These are phyloP conservation scores for Tragulus kanchil DNA, from an alignment of 2,113 vertebrate species.

Conservation along the genomic window DNA sequence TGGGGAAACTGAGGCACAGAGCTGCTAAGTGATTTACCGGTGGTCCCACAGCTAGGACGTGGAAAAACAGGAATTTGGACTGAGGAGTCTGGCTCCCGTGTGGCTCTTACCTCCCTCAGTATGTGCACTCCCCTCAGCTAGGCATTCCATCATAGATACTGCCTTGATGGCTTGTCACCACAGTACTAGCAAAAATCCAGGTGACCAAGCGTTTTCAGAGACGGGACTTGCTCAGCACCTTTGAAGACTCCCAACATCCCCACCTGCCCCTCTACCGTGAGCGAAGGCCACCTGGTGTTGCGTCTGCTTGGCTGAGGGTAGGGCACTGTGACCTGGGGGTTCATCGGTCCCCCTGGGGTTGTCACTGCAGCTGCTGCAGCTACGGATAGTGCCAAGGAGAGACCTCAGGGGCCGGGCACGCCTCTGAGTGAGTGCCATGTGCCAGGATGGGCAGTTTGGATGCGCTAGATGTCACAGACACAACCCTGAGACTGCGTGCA, in stretches of 20 bases:
- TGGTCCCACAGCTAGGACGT: neutral
- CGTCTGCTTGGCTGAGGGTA: too few relatives aligned
- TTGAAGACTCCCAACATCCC: neutral
- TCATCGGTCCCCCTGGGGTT: too few relatives aligned
- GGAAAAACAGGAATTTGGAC: neutral
- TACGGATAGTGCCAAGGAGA: neutral
- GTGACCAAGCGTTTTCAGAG: neutral
- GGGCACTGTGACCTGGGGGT: neutral
- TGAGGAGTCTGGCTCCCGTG: neutral
- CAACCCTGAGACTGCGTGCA: neutral
- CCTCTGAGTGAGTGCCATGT: neutral
- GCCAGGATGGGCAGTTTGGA: neutral
- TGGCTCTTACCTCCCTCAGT: neutral
- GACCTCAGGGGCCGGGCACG: neutral
- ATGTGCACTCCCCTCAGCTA: neutral
- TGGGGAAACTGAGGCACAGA: neutral
- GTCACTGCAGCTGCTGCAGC: neutral
- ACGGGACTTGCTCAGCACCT: neutral
- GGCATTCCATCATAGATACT: neutral
- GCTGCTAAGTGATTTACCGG: neutral
- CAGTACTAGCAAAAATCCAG: neutral
- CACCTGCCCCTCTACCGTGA: rapidly evolving
- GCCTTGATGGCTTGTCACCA: neutral
- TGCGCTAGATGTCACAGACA: neutral
- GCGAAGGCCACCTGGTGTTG: neutral